Evolutionary conservation across 2,888 invertebrate species (phyloP).

Genomic region (Metalampra italica): DNA sequence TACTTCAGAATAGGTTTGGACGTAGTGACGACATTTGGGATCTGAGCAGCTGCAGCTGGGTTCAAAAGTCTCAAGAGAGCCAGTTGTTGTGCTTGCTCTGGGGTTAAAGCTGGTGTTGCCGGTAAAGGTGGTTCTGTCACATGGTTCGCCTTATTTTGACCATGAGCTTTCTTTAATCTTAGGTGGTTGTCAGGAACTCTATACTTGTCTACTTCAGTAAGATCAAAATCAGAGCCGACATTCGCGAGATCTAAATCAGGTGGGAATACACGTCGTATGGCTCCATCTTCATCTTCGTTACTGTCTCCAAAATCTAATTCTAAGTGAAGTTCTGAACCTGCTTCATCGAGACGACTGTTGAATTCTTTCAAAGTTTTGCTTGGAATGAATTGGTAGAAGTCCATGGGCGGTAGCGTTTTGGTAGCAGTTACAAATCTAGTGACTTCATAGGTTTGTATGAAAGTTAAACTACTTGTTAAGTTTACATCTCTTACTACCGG

Average conservation of each 20-base stretch:
- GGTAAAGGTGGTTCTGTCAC: conserved; percentile 72
- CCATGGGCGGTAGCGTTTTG: conserved; percentile 92
- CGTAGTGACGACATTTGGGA: conserved; percentile 86
- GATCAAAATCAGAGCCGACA: conserved; percentile 84
- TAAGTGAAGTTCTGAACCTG: conserved; percentile 90
- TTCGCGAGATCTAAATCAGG: conserved; percentile 84
- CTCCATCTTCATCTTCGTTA: conserved; percentile 80
- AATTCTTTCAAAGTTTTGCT: conserved; percentile 93
- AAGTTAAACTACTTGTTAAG: conserved; percentile 86
- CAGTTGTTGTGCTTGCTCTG: conserved; percentile 86
- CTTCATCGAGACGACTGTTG: conserved; percentile 91
- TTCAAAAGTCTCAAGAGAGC: conserved; percentile 85
- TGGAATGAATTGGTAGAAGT: conserved; percentile 91
- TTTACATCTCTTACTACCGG: conserved; percentile 87
- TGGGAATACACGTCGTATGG: conserved; percentile 75
- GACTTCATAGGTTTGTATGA: conserved; percentile 93
- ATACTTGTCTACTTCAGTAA: conserved; percentile 83
- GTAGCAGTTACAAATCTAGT: conserved; percentile 93
- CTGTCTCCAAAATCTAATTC: conserved; percentile 92
- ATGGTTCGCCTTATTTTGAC: conserved; percentile 64
- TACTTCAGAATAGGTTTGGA: conserved; percentile 86
- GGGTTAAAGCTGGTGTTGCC: conserved; percentile 76
- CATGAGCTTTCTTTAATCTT: conserved; percentile 69
- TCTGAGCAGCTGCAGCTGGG: conserved; percentile 82
- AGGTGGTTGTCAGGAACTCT: conserved; percentile 75